A percentile compares a stretch with the other conserved stretches of the same genome.
phyloP scores from a whole-genome alignment of 2,888 invertebrate genomes.

The Drosophila merina region DNA sequence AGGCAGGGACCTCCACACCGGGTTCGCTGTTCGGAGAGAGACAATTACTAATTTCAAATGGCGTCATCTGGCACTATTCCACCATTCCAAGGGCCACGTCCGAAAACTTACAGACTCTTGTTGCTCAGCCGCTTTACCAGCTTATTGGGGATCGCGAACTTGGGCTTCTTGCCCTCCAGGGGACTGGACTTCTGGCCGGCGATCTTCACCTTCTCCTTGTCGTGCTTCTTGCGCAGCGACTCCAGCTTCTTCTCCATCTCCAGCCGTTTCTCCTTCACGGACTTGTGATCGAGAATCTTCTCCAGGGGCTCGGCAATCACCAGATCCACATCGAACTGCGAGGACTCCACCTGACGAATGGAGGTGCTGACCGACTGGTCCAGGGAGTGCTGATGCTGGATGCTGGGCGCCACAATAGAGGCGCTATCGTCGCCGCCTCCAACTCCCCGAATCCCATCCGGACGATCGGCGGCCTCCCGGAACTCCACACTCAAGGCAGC shows the following conservation, averaged over 20 bases:
- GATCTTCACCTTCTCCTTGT: slow-evolving; percentile 89
- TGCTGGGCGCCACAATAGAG: slow-evolving; percentile 65
- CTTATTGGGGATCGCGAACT: slow-evolving; percentile 90
- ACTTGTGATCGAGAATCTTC: slow-evolving; percentile 91
- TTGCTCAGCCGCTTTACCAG: slow-evolving; percentile 91
- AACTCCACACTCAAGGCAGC: slow-evolving; percentile 77
- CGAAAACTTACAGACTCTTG: slow-evolving; percentile 89
- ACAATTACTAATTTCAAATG: slow-evolving; percentile 82
- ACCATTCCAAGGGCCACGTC: slow-evolving; percentile 10
- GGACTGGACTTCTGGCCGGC: slow-evolving; percentile 86
- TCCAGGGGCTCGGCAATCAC: slow-evolving; percentile 92
- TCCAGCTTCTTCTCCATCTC: slow-evolving; percentile 96
- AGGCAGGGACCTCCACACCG: slow-evolving; percentile 83
- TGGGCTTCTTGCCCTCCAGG: slow-evolving; percentile 87
- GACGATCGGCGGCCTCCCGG: slow-evolving; percentile 60
- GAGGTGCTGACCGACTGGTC: slow-evolving; percentile 82
- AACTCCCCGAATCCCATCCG: slow-evolving; percentile 50
- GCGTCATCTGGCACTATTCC: slow-evolving; percentile 62
- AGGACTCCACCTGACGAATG: slow-evolving; percentile 80
- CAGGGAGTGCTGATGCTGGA: slow-evolving; percentile 83
- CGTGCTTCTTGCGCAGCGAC: slow-evolving; percentile 91
- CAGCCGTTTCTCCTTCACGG: slow-evolving; percentile 91
- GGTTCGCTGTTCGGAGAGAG: slow-evolving; percentile 82
- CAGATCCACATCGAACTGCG: slow-evolving; percentile 81
- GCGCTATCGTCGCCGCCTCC: slow-evolving; percentile 57